A percentile compares a stretch with the other conserved stretches of the same genome.
phyloP scores from a whole-genome alignment of 2,113 vertebrate species.

The Mionectes macconnelli region DNA sequence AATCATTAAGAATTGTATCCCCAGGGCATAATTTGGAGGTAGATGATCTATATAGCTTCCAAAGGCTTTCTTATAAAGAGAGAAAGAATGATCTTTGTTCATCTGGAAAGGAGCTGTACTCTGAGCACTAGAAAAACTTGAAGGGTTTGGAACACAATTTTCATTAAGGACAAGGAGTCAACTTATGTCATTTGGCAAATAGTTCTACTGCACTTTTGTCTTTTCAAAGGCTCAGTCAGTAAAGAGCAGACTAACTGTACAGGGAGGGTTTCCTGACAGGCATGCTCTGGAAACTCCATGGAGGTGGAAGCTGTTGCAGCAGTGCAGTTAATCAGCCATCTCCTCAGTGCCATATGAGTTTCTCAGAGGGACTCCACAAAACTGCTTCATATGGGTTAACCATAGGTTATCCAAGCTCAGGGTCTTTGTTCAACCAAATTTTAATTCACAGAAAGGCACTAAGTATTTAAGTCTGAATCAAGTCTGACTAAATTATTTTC shows the following conservation, averaged over 20 bases:
- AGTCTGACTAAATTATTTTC: neutral
- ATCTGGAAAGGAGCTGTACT: neutral
- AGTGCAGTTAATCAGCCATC: neutral
- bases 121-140: neutral
- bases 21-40: neutral
- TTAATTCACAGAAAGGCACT: neutral
- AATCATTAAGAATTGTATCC: neutral
- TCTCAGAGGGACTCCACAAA: neutral
- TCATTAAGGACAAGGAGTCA: neutral
- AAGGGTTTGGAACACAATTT: neutral
- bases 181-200: neutral
- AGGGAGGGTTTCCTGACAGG: neutral
- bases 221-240: neutral
- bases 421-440: neutral
- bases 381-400: neutral
- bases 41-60: neutral
- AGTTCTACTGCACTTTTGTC: neutral
- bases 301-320: neutral
- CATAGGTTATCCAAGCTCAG: neutral
- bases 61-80: neutral
- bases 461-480: neutral
- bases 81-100: neutral
- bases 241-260: neutral
- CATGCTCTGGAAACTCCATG: neutral
- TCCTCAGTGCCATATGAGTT: neutral